Base-by-base conservation (phyloP, 1,140 invertebrate species). In the Drosophila biarmipes region DNA sequence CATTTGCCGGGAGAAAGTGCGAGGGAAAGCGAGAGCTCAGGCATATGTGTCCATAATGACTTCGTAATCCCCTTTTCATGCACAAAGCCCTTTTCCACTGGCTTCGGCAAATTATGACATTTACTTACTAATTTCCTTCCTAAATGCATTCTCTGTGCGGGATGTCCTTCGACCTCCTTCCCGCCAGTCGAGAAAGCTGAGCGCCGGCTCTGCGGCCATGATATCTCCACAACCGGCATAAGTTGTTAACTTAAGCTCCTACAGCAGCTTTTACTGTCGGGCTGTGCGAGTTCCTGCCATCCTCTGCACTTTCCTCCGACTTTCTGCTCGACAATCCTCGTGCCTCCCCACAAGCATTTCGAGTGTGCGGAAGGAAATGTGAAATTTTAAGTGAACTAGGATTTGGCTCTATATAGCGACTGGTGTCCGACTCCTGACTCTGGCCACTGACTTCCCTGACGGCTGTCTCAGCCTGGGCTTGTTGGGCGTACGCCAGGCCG, bases 101-200 rank as follows among this genome's bases (percentile, higher is more conserved):
- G 51, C 46, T 64, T 67, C 34, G 71, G 79, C 78, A 87, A 87
- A 87, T 87, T 87, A 87, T 87, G 84, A 87, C 82, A 89, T 89
- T 87, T 82, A 73, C 82, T 73, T 79, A 82, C 82, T 87, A 87
- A 87, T 87, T 87, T 87, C 75, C 82, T 89, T 87, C 84, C 82
- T 82, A 87, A 87, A 82, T 89, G 79, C 84, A 76, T 89, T 87
- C 74, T 67, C 78, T 80, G 62, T 54, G 73, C 56, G 38, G 38
- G 62, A 42, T 51, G 51, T 31, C 38, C 45, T 51, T 17, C 21
- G 24, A 11, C 27, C 37, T 6, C 5, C 6, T 14, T 27, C 24
- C 61, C 31, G n/a, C 31, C 4, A 19, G 17, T 19, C 24, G 58
- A 62, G 58, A 31, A 64, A 64, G 40, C 42, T 66, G 31, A 64